Base-by-base conservation (phyloP, 2,113 vertebrate species). In the Leuciscus idus region DNA sequence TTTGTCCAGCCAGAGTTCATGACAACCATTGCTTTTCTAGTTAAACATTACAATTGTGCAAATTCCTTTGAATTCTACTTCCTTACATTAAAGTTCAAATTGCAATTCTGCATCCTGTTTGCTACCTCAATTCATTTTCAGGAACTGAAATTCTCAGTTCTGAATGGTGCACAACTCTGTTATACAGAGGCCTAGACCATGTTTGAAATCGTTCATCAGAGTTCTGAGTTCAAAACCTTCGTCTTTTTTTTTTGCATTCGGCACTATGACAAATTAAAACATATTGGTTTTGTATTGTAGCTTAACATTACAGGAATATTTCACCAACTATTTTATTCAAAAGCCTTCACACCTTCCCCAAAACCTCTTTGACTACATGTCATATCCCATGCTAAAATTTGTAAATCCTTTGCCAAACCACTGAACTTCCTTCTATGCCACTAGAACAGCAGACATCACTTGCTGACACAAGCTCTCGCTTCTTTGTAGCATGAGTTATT, bases 401-500 rank as follows among this genome's bases (percentile, higher is more conserved):
- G 39, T 55, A 76, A 48, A 79, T 52, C 39, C 59, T 89, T 81
- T 66, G 28, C 61, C 43, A 64, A 6, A 5, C 36, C 59, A 77
- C 15, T 55, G 70, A 75, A 84, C 76, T 84, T 81, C 21, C n/a
- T 66, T 19, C 55, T 43, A 36, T 64, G 33, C 64, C 66, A 84
- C 66, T 75, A 61, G 73, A 89, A 83, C 74, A 66, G 66, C 78
- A 72, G 43, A 57, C 59, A 81, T 84, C 66, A 85, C 85, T 19
- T 43, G 59, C 52, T 73, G 59, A 64, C 43, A 28, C 83, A 61
- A 46, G 43, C 80, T 64, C 70, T 85, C 72, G 21, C 64, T 85
- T 83, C 79, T 78, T 66, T 81, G 77, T 87, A 73, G 82, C 78
- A 86, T 88, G 89, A 92, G 74, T 92, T 91, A 90, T 88, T 90